Conservation (phyloP, 2,797 vertebrate genomes). For the Selene dorsalis region DNA sequence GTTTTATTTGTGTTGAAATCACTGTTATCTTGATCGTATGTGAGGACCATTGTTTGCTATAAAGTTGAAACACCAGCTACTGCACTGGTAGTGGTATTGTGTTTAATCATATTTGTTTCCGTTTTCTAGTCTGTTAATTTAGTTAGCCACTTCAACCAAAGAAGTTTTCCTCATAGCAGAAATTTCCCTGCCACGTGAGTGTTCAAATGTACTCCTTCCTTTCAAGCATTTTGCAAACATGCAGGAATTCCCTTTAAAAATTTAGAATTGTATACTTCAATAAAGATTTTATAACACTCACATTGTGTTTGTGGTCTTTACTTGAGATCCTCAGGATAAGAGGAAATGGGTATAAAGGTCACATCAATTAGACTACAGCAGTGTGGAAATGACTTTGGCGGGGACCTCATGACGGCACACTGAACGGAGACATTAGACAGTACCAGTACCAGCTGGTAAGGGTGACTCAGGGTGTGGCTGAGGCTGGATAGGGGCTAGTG, state of each 20-base stretch:
- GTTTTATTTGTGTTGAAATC: conserved; percentile 29
- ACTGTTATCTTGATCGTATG: conserved; percentile 11
- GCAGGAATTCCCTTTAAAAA: conserved; percentile 44
- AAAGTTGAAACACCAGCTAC: conserved; percentile 7
- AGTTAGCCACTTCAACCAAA: conserved; percentile 70
- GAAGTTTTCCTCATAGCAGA: conserved; percentile 55
- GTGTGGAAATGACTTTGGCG: neutral
- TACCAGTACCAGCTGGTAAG: too few species aligned
- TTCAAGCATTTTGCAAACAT: conserved; percentile 57
- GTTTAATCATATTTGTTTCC: conserved; percentile 37
- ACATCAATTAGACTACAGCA: neutral
- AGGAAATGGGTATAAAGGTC: neutral
- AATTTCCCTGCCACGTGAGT: conserved; percentile 44
- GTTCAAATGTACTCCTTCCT: conserved; percentile 45
- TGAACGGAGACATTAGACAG: too few species aligned
- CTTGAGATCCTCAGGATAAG: neutral
- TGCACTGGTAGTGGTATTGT: conserved; percentile 12
- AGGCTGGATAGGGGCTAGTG: too few species aligned
- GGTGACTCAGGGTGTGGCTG: too few species aligned
- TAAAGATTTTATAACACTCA: conserved; percentile 75
- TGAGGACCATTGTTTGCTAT: neutral
- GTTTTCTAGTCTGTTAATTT: conserved; percentile 27
- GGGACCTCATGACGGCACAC: too few species aligned
- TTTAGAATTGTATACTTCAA: conserved; percentile 68
- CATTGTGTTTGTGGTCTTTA: conserved; percentile 12